These are phyloP conservation scores for Steromphala cineraria DNA, from an alignment of 2,888 invertebrate species.

Conservation along the genomic window DNA sequence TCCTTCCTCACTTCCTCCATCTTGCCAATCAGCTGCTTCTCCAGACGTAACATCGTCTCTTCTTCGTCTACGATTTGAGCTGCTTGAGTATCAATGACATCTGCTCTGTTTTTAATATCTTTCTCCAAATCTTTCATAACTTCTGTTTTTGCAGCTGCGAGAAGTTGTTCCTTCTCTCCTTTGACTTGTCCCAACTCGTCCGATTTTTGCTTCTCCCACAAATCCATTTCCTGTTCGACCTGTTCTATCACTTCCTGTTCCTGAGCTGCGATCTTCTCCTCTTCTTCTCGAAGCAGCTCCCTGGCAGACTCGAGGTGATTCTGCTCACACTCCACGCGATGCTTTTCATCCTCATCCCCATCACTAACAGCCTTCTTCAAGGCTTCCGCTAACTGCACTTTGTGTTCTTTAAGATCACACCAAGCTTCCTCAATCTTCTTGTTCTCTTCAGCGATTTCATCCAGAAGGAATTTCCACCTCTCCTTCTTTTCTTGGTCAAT, in stretches of 20 bases:
- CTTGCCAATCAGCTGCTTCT: constrained; percentile 21
- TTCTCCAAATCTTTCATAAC: constrained; percentile 39
- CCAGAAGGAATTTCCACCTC: constrained; percentile 49
- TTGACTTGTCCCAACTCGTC: constrained; percentile 39
- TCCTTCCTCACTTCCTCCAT: constrained; percentile 22
- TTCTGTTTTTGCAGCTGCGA: constrained; percentile 56
- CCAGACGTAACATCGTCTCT: constrained; percentile 11
- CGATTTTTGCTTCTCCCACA: constrained; percentile 78
- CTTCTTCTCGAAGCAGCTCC: constrained; percentile 54
- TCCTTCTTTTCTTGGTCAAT: constrained; percentile 48
- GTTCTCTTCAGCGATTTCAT: constrained; percentile 47
- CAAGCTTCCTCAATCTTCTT: constrained; percentile 55
- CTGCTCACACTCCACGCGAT: constrained; percentile 42
- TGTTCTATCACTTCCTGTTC: constrained; percentile 58
- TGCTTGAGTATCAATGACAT: constrained; percentile 28
- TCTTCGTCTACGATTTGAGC: constrained; percentile 22
- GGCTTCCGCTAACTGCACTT: neutral
- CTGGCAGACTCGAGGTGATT: constrained; percentile 56
- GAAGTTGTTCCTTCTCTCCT: constrained; percentile 77
- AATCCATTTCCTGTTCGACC: constrained; percentile 62
- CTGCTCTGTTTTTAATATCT: constrained; percentile 39
- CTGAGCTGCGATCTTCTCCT: constrained; percentile 51
- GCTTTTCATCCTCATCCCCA: constrained; percentile 3
- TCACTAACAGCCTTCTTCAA: neutral
- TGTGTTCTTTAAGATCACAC: constrained; percentile 35